Evolutionary conservation across 1,140 invertebrate genomes (phyloP).

Genomic region (Berghia stephanieae): DNA sequence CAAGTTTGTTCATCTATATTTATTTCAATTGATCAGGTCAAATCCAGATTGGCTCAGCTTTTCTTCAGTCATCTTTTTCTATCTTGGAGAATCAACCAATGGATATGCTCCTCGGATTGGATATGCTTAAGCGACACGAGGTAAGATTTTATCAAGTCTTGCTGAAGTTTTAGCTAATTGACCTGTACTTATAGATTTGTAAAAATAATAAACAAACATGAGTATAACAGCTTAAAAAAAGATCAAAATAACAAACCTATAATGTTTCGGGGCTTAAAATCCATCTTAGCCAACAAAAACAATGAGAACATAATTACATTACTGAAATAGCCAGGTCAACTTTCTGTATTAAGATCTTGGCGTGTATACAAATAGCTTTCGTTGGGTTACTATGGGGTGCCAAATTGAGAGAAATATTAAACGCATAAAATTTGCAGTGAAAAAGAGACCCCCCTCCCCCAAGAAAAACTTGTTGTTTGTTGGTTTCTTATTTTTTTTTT

Average conservation of each 20-base stretch:
- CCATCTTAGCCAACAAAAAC: no score
- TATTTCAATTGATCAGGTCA: slow-evolving; percentile 70
- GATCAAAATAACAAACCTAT: neutral
- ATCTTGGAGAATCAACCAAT: slow-evolving; percentile 97
- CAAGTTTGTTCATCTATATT: neutral
- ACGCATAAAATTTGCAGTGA: no score
- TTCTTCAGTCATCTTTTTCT: slow-evolving; percentile 94
- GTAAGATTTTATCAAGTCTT: slow-evolving; percentile 38
- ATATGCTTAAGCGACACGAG: slow-evolving; percentile 93
- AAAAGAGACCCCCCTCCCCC: no score
- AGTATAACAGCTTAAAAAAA: neutral
- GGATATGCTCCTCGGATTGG: slow-evolving; percentile 97
- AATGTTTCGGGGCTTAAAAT: neutral
- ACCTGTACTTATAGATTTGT: neutral
- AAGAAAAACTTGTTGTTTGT: no score
- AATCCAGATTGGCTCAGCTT: slow-evolving; percentile 93
- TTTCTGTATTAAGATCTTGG: no score
- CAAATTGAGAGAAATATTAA: no score
- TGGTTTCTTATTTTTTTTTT: no score
- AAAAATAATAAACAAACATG: neutral
- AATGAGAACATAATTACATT: no score
- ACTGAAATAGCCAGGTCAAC: neutral
- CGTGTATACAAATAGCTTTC: no score
- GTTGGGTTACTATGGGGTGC: no score
- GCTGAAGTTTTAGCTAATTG: neutral